Evolutionary conservation across 1,140 invertebrate genomes (phyloP).

Genomic region (Psix sp.): DNA sequence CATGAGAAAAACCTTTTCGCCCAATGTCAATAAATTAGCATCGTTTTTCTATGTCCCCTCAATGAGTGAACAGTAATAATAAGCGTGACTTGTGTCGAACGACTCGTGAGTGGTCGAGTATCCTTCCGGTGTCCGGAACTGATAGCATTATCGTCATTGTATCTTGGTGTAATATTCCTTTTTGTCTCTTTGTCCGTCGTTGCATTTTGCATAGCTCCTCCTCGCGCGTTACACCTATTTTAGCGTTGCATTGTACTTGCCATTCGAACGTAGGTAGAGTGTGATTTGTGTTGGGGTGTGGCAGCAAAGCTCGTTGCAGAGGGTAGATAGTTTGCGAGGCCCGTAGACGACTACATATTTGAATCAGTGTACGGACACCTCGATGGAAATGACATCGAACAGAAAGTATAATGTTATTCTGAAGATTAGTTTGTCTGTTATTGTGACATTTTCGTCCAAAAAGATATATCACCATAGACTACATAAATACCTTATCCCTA

Average conservation of each 20-base stretch:
- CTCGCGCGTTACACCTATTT: constrained; percentile 45
- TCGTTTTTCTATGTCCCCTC: no score
- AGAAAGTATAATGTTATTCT: constrained; percentile 36
- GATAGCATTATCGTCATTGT: constrained; percentile 43
- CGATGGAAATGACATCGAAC: constrained; percentile 30
- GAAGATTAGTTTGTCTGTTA: constrained; percentile 36
- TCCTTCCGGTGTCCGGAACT: constrained; percentile 39
- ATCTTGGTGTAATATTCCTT: constrained; percentile 43
- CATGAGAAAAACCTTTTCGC: no score
- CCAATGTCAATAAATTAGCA: no score
- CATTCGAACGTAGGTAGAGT: constrained; percentile 52
- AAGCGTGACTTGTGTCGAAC: constrained; percentile 15
- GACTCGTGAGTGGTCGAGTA: constrained; percentile 36
- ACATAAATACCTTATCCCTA: no score
- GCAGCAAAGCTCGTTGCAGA: constrained; percentile 28
- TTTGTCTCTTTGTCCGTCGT: constrained; percentile 41
- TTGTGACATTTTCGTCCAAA: constrained; percentile 35
- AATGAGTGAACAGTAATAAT: constrained; percentile 9
- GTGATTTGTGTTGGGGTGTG: constrained; percentile 60
- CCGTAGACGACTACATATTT: constrained; percentile 50
- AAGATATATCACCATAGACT: no score
- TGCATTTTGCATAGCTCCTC: constrained; percentile 42
- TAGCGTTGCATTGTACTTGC: constrained; percentile 56
- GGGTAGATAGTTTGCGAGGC: constrained; percentile 57
- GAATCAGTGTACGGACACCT: constrained; percentile 43